phyloP scores from a whole-genome alignment of 2,113 vertebrate genomes.

The Cyphomyrus discorhynchus region DNA sequence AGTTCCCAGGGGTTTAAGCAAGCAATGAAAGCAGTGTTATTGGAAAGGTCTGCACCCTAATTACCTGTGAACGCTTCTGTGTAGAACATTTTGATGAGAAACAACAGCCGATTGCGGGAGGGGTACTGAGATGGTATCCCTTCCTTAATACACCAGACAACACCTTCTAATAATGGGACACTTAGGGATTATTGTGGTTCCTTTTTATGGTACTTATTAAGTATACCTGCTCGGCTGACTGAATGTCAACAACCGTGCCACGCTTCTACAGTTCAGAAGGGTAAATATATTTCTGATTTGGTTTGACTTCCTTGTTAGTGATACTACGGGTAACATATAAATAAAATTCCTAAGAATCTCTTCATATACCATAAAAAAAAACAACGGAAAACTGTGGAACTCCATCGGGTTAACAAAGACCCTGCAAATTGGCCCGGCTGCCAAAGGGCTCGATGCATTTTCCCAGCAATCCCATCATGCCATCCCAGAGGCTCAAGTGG shows the following conservation, averaged over 20 bases:
- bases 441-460: conserved; percentile 42
- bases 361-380: conserved; percentile 20
- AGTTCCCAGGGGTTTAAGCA: conserved; percentile 23
- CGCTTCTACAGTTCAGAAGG: conserved; percentile 4
- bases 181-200: conserved; percentile 27
- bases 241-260: conserved; percentile 16
- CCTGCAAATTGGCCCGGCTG: conserved; percentile 33
- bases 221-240: conserved; percentile 6
- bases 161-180: conserved; percentile 25
- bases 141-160: conserved; percentile 19
- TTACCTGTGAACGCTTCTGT: conserved; percentile 39
- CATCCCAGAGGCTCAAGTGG: conserved; percentile 64
- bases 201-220: conserved; percentile 30
- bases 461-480: conserved; percentile 59
- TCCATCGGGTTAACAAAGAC: conserved; percentile 23
- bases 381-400: not conserved
- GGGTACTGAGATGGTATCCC: not conserved
- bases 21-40: conserved; percentile 30
- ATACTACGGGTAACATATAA: conserved; percentile 19
- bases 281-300: conserved; percentile 32
- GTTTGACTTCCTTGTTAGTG: conserved; percentile 21
- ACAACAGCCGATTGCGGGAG: conserved; percentile 20
- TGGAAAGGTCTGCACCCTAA: conserved; percentile 31
- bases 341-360: conserved; percentile 11
- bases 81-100: conserved; percentile 8